Conservation (phyloP, 2,113 vertebrate species). For the Mobula hypostoma region DNA sequence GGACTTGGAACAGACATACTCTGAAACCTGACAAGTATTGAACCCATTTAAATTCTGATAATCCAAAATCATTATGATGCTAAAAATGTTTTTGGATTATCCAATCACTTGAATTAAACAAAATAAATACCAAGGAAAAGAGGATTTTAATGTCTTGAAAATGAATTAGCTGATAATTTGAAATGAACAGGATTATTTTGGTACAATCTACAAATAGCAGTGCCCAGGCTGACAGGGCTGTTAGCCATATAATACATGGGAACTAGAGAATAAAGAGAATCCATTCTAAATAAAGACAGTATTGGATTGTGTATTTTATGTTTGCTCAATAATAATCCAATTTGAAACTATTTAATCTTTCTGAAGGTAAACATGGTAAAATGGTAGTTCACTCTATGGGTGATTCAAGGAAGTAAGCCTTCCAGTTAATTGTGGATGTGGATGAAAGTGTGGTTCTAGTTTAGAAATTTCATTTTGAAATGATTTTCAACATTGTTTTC, state of each 20-base stretch:
- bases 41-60: not conserved
- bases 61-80: not conserved
- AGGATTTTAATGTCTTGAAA: not conserved
- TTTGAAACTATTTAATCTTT: not conserved
- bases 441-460: not conserved
- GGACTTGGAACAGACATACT: not conserved
- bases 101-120: not conserved
- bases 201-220: not conserved
- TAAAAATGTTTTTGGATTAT: not conserved
- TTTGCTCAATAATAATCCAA: not conserved
- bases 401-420: not conserved
- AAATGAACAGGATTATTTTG: not conserved
- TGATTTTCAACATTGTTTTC: not conserved
- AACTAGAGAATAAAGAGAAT: not conserved
- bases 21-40: not conserved
- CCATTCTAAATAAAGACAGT: not conserved
- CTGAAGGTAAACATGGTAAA: not conserved
- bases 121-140: not conserved
- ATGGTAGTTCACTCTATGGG: not conserved
- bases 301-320: not conserved
- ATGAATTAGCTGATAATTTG: not conserved
- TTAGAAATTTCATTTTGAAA: not conserved
- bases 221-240: not conserved
- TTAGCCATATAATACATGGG: too few relatives aligned
- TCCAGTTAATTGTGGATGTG: not conserved